Base-by-base conservation (phyloP, 1,140 invertebrate genomes). In the Mya arenaria region DNA sequence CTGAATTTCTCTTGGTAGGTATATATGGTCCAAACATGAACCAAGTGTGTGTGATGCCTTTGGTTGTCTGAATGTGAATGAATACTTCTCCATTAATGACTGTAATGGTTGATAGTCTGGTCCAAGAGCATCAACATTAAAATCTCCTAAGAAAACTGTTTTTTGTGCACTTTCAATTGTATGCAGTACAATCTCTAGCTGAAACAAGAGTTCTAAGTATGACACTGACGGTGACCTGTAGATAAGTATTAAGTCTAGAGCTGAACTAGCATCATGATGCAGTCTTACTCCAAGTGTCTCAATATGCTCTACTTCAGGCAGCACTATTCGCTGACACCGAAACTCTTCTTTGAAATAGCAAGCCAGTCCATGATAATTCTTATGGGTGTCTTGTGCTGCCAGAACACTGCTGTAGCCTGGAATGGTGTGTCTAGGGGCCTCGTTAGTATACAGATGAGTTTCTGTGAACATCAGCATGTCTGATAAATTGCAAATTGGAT, bases 401-500 rank as follows among this genome's bases (percentile, higher is more conserved):
- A 55, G 13, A 15, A 37, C 8, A 41, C 23, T 44, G 25, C 28
- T 23, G 28, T 44, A 72, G 13, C n/a, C 25, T 28, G 68, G 68
- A 30, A 72, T 28, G 4, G n/a, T 1, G 23, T 72, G 48, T 23
- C 23, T 25, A 17, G 23, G 8, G 23, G 77, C 32, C 44, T 79
- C 63, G 39, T 69, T 68, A 23, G 55, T 37, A 34, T 56, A 79
- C 6, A 69, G 34, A 68, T 69, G 63, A 34, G 77, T 68, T 58
- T 79, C 77, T 23, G 77, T 56, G 25, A 52, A 69, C 23, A 79
- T 6, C 4, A 68, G 17, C 4, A 69, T 19, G 19, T 79, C 63
- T 36, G 77, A 5, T n/a, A 41, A 52, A 13, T 78, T n/a, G 23
- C 8, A 15, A 23, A 71, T 39, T 8, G 66, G 66, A 71, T 71